Evolutionary conservation across 2,888 invertebrate species (phyloP).

Genomic region (Caenorhabditis auriculariae): DNA sequence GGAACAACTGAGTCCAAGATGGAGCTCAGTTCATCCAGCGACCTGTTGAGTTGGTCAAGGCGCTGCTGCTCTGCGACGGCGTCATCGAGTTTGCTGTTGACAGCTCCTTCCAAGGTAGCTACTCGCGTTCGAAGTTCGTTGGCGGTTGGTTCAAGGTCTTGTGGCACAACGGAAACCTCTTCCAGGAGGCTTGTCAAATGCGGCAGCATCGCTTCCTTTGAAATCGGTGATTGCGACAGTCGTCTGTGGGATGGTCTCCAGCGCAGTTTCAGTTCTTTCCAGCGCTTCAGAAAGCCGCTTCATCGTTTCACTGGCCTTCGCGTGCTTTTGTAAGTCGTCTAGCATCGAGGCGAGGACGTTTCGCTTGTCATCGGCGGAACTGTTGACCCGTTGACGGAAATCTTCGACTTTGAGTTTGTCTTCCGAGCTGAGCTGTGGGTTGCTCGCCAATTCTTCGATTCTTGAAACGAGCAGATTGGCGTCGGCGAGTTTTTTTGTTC

Average conservation of each 20-base stretch:
- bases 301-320: constrained; percentile 6
- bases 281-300: constrained; percentile 16
- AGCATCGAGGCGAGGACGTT: constrained; percentile 33
- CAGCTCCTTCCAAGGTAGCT: constrained; percentile 5
- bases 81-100: constrained; percentile 3
- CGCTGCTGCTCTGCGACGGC: constrained; percentile 8
- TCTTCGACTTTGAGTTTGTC: constrained; percentile 7
- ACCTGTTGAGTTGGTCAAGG: constrained; percentile 10
- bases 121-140: constrained; percentile 5
- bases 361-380: constrained; percentile 37
- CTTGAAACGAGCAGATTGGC: constrained; percentile 2
- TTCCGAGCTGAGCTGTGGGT: background rate
- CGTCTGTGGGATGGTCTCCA: constrained; percentile 6
- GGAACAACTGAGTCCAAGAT: constrained; percentile 9
- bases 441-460: constrained; percentile 4
- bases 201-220: constrained; percentile 9
- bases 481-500: constrained; percentile 2
- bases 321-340: constrained; percentile 12
- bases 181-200: constrained; percentile 1
- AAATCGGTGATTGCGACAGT: constrained; percentile 10
- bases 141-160: constrained; percentile 2
- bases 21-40: constrained; percentile 3
- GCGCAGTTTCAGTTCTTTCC: constrained; percentile 10
- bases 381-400: constrained; percentile 16
- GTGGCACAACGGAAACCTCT: background rate